Conservation (phyloP, 2,888 invertebrate species). For the Troides helena region DNA sequence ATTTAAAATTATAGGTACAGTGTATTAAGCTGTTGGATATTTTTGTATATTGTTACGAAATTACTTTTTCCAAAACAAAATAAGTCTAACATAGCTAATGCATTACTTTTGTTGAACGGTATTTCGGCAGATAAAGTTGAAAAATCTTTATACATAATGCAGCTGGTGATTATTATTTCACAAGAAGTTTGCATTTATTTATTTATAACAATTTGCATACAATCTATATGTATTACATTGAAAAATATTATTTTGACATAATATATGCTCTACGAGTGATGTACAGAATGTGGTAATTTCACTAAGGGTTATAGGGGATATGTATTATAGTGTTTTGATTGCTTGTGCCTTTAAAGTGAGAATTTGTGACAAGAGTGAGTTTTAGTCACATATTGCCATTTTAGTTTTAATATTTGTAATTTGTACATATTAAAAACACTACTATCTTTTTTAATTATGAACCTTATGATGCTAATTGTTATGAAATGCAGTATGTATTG, state of each 20-base stretch:
- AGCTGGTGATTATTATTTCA: constrained; percentile 54
- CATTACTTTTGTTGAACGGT: constrained; percentile 68
- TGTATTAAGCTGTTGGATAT: too few species aligned
- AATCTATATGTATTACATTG: constrained; percentile 53
- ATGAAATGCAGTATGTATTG: constrained; percentile 8
- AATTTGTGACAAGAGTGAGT: constrained; percentile 67
- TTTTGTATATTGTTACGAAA: constrained; percentile 70
- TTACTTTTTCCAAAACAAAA: constrained; percentile 56
- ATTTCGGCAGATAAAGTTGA: constrained; percentile 59
- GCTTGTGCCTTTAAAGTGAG: constrained; percentile 75
- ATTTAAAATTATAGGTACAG: too few species aligned
- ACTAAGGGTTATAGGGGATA: background rate
- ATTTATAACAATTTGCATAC: constrained; percentile 74
- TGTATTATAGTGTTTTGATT: constrained; percentile 58
- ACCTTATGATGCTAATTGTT: constrained; percentile 10
- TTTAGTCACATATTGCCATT: constrained; percentile 78
- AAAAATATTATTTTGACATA: constrained; percentile 51
- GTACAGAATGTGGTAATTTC: constrained; percentile 17
- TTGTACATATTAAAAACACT: constrained; percentile 30
- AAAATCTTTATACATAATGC: constrained; percentile 52
- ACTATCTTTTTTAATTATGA: constrained; percentile 35
- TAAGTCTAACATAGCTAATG: constrained; percentile 62
- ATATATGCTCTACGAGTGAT: constrained; percentile 24
- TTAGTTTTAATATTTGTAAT: constrained; percentile 48
- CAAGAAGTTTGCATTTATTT: constrained; percentile 77